phyloP scores from a whole-genome alignment of 1,140 invertebrate genomes.

The Sarcophaga peregrina region DNA sequence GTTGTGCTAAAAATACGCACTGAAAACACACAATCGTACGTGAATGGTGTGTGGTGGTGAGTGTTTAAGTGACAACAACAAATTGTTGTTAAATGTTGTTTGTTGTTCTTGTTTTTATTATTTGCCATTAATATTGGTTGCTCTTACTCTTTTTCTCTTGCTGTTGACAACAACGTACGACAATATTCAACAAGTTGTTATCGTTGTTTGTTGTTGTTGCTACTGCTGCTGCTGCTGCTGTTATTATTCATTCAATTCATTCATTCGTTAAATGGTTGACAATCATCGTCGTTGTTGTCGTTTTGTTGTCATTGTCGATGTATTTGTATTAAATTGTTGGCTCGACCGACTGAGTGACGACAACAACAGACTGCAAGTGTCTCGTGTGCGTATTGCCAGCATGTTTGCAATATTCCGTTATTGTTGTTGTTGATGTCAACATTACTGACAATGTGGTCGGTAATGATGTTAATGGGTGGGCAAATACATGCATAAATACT shows the following conservation, averaged over 20 bases:
- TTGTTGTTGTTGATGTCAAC: too few relatives aligned
- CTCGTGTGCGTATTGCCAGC: conserved; percentile 25
- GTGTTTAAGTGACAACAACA: background rate
- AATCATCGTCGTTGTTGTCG: background rate
- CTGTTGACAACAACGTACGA: conserved; percentile 4
- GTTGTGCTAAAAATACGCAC: too few relatives aligned
- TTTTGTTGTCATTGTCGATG: background rate
- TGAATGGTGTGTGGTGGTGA: too few relatives aligned
- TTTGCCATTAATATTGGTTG: conserved; percentile 5
- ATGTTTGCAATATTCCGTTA: background rate
- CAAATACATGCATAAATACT: too few relatives aligned
- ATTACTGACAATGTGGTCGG: too few relatives aligned
- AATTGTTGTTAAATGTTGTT: conserved; percentile 30
- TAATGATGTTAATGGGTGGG: too few relatives aligned
- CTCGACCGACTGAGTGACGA: background rate
- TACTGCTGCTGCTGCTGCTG: background rate
- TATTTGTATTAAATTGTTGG: conserved; percentile 37
- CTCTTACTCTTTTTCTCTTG: background rate
- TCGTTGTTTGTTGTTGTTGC: conserved; percentile 30
- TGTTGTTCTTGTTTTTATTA: conserved; percentile 31
- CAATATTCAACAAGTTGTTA: conserved; percentile 40
- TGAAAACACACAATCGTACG: too few relatives aligned
- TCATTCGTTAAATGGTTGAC: conserved; percentile 38
- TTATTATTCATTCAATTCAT: conserved; percentile 38
- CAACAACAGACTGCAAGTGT: background rate